Conservation (phyloP, 2,888 invertebrate species). For the Myathropa florea region DNA sequence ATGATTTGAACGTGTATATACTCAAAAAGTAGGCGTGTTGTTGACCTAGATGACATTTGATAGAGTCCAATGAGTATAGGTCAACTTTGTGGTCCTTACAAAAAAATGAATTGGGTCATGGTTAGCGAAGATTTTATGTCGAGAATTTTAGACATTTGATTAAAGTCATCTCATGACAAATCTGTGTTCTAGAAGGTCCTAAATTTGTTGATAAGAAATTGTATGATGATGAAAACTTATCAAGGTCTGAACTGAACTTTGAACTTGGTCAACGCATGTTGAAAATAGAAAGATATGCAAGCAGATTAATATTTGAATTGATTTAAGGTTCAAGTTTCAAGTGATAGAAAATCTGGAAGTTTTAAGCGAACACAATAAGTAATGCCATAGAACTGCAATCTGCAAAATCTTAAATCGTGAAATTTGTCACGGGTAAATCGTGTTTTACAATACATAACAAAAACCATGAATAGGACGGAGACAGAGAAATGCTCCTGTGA, state of each 20-base stretch:
- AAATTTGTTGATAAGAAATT: neutral
- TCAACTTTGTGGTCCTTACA: neutral
- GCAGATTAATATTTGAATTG: neutral
- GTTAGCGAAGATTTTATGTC: neutral
- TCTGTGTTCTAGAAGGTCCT: neutral
- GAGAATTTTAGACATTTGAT: neutral
- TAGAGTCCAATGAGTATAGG: conserved; percentile 4
- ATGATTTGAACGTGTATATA: neutral
- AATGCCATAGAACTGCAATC: no score
- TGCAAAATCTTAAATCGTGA: no score
- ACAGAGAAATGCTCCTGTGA: no score
- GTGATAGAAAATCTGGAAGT: no score
- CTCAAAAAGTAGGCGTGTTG: conserved; percentile 23
- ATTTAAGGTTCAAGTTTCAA: neutral
- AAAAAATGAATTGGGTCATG: conserved; percentile 12
- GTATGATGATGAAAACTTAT: neutral
- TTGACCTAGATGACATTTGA: conserved; percentile 16
- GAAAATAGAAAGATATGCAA: neutral
- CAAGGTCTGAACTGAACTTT: neutral
- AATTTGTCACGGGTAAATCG: no score
- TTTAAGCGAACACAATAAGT: no score
- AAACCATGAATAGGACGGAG: neutral
- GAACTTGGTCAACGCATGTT: neutral
- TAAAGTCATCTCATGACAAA: neutral
- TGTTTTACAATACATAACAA: no score